Evolutionary conservation across 2,888 invertebrate species (phyloP).

Genomic region (Cryptops parisi): DNA sequence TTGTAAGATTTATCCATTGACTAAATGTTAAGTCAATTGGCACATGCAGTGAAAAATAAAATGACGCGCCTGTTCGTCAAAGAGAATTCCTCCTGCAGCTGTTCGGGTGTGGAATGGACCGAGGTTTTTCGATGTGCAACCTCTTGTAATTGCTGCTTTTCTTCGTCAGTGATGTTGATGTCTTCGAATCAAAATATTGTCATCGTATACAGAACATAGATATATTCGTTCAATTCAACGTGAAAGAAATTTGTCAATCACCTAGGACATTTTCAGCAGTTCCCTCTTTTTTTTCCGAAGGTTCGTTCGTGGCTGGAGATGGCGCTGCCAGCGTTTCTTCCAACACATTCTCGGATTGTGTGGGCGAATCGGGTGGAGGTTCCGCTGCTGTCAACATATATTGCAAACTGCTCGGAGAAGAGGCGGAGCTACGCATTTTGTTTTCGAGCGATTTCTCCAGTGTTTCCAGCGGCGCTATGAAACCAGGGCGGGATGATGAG

Average conservation of each 20-base stretch:
- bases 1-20: background rate
- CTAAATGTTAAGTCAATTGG: background rate
- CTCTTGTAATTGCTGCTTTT: slow-evolving; percentile 53
- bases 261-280: background rate
- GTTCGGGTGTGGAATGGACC: slow-evolving; percentile 18
- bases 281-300: background rate
- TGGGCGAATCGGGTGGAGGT: background rate
- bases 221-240: too few species aligned
- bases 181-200: too few species aligned
- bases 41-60: too few species aligned
- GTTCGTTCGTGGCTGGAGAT: background rate
- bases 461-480: slow-evolving; percentile 53
- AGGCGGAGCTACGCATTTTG: slow-evolving; percentile 11
- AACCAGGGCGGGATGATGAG: slow-evolving; percentile 25
- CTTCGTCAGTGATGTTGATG: slow-evolving; percentile 81
- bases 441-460: slow-evolving; percentile 59
- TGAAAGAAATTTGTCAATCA: too few species aligned
- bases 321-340: background rate
- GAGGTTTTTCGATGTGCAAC: background rate
- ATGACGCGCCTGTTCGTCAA: slow-evolving; percentile 27
- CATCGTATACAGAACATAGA: too few species aligned
- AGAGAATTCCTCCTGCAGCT: slow-evolving; percentile 26
- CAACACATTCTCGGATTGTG: slow-evolving; percentile 20
- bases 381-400: background rate
- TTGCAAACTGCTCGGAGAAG: slow-evolving; percentile 5